A percentile compares a stretch with the other conserved stretches of the same genome.
These are phyloP conservation scores for Edolisoma coerulescens DNA, from an alignment of 2,113 vertebrate species.

Conservation along the genomic window DNA sequence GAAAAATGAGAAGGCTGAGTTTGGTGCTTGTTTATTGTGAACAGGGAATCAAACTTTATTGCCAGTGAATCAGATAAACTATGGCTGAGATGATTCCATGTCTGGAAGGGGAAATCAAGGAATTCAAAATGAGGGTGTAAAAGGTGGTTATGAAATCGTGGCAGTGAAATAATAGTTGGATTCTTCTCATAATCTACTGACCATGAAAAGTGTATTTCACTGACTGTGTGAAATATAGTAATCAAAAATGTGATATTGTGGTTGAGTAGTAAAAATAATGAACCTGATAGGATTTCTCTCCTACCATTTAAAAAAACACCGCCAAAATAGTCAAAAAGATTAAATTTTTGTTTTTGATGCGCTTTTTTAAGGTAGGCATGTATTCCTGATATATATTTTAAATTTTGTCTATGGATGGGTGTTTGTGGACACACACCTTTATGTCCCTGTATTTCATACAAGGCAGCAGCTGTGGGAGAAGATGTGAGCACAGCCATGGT, in stretches of 20 bases:
- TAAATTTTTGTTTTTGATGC: not conserved
- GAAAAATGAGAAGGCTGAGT: not conserved
- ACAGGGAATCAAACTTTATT: not conserved
- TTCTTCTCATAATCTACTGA: not conserved
- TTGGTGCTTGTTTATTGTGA: not conserved
- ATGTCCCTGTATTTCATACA: not conserved
- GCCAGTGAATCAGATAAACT: not conserved
- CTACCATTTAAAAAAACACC: not conserved
- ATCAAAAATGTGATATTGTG: not conserved
- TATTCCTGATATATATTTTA: not conserved
- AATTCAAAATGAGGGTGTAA: not conserved
- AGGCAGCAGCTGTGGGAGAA: not conserved
- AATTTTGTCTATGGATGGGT: fast-evolving
- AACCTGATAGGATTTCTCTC: not conserved
- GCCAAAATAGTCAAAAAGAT: not conserved
- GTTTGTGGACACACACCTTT: not conserved
- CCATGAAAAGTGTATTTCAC: not conserved
- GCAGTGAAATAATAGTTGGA: not conserved
- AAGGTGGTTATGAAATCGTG: not conserved
- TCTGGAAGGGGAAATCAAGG: not conserved
- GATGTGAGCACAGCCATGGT: not conserved
- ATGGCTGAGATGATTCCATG: not conserved
- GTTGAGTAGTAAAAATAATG: not conserved
- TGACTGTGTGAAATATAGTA: not conserved
- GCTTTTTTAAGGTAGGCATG: not conserved